Percentiles rank a stretch among this genome's conserved stretches.
Conservation (phyloP, 2,888 invertebrate species). For the Cephus pulcher region DNA sequence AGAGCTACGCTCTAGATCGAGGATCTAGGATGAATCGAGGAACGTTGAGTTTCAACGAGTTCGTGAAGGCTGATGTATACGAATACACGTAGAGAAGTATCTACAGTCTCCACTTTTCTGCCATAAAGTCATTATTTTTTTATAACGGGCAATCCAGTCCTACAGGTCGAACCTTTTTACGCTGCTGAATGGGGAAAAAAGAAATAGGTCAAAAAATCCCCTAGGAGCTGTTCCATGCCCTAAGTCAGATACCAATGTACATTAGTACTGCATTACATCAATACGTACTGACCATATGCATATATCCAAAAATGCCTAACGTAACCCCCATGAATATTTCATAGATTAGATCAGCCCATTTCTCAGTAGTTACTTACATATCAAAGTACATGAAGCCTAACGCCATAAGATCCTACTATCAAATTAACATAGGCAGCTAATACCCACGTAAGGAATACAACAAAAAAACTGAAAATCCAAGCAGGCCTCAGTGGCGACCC, state of each 20-base stretch:
- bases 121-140: slow-evolving; percentile 4
- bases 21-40: not conserved
- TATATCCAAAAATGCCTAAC: not conserved
- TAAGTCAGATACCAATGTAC: not conserved
- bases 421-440: not conserved
- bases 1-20: not conserved
- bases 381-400: not conserved
- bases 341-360: not conserved
- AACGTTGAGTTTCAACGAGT: not conserved
- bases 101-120: slow-evolving; percentile 1
- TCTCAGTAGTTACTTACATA: not conserved
- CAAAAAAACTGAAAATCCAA: not conserved
- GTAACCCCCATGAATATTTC: not conserved
- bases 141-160: slow-evolving; percentile 1
- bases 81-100: not conserved
- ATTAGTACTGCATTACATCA: not conserved
- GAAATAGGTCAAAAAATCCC: not conserved
- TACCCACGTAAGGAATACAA: not conserved
- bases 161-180: not conserved
- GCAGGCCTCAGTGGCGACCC: not conserved
- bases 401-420: not conserved
- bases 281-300: not conserved
- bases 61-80: not conserved
- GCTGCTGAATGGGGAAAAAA: not conserved
- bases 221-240: not conserved